Conservation (phyloP, 2,797 vertebrate genomes). For the Nannoperca australis region DNA sequence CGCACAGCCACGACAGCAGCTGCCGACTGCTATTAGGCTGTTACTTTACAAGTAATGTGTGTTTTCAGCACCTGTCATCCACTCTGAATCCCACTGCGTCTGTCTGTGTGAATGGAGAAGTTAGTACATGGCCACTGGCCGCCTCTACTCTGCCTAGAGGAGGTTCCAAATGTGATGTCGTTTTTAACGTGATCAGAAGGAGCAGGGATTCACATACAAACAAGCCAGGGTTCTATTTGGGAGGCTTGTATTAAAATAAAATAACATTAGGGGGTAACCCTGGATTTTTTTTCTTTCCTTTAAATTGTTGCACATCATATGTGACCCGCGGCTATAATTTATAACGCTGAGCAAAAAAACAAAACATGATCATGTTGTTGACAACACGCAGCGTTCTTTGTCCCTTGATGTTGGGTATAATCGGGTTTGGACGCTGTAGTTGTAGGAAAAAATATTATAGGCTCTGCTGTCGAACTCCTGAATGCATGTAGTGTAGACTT, state of each 20-base stretch:
- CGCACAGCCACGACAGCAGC: constrained; percentile 62
- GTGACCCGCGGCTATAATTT: constrained; percentile 30
- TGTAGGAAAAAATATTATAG: not conserved
- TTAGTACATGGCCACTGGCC: constrained; percentile 16
- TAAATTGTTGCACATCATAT: constrained; percentile 7
- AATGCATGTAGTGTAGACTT: constrained; percentile 2
- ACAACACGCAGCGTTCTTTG: constrained; percentile 4
- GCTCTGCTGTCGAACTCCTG: not conserved
- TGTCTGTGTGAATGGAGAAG: constrained; percentile 42
- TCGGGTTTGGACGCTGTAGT: constrained; percentile 9
- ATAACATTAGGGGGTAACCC: constrained; percentile 12
- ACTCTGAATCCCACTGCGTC: constrained; percentile 60
- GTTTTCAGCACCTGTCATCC: constrained; percentile 72
- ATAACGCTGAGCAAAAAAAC: not conserved
- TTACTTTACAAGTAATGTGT: constrained; percentile 74
- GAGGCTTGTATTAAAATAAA: constrained; percentile 26
- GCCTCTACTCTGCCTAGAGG: constrained; percentile 23
- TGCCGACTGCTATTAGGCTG: constrained; percentile 69
- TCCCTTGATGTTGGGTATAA: constrained; percentile 13
- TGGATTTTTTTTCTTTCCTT: not conserved
- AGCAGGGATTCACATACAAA: not conserved
- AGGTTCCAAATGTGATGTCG: constrained; percentile 24
- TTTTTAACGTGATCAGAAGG: constrained; percentile 24
- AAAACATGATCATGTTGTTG: constrained; percentile 13
- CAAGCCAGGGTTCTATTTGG: not conserved